These are phyloP conservation scores for Phalacrocorax aristotelis DNA, from an alignment of 2,113 vertebrate genomes.

Conservation along the genomic window DNA sequence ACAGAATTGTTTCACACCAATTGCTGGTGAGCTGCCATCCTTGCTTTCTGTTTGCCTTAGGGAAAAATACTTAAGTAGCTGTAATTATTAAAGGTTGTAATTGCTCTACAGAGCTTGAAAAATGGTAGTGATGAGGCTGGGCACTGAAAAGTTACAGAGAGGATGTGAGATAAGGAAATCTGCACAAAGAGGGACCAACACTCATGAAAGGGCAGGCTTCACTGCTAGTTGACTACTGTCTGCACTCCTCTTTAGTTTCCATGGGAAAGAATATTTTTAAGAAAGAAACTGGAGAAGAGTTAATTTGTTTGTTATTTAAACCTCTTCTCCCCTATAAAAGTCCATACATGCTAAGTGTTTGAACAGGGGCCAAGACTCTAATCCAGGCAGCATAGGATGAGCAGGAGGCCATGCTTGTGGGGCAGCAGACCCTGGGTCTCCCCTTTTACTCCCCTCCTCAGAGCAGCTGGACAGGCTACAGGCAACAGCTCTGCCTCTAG, in stretches of 20 bases:
- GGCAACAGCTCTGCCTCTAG: background rate
- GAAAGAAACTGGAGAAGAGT: background rate
- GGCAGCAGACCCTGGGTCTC: background rate
- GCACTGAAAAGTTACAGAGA: background rate
- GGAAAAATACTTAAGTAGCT: background rate
- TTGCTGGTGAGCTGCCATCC: background rate
- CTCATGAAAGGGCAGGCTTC: background rate
- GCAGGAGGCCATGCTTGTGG: fast-evolving
- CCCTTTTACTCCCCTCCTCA: background rate
- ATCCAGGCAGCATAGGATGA: fast-evolving
- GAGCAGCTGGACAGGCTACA: background rate
- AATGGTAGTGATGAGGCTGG: background rate
- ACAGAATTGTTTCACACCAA: background rate
- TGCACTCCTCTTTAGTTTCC: background rate
- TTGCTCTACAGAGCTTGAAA: background rate
- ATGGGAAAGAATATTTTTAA: background rate
- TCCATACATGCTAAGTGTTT: background rate
- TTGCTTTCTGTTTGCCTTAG: background rate
- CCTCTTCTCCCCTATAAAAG: background rate
- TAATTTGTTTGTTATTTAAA: background rate
- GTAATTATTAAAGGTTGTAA: background rate
- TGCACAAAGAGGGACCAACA: background rate
- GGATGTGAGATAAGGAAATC: background rate
- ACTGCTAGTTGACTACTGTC: background rate
- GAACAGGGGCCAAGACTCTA: background rate